Evolutionary conservation across 2,113 vertebrate genomes (phyloP), one percentile per base, ranked within the genome.

Genomic region (Sitta europaea): DNA sequence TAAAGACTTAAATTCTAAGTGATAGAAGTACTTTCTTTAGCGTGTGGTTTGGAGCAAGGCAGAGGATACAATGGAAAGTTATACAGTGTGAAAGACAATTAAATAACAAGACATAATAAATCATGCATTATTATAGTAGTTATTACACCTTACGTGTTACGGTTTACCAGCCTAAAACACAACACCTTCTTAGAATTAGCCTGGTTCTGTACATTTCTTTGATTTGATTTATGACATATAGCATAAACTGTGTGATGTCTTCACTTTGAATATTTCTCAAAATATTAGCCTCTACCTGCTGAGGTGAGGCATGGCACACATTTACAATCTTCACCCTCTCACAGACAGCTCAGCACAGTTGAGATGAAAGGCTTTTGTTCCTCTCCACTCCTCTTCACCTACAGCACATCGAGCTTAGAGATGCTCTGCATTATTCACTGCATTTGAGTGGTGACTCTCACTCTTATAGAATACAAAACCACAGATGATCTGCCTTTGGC

Each of bases 41-140:
- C 90, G 13, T 96, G 97, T 91, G 97, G 96, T 97, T 97, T 97
- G 94, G 92, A 97, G 59, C 45, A 88, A 86, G 62, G 66, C 61
- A 96, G 78, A 95, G 73, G 57, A 93, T 80, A 90, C 88, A 97
- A 96, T 96, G 89, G 92, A 97, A 97, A 96, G 88, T 88, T 94
- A 78, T 91, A 94, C 86, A 55, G 50, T 62, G 25, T 53, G 76
- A 94, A 96, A 97, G 86, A 93, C 92, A 93, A 93, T 70, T 97
- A 97, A 92, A 84, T 53, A 96, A 59, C 38, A 94, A 91, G 70
- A 72, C 72, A 88, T 61, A 68, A 92, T 87, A 97, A 23, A 29
- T 45, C 72, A 67, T 87, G 47, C 83, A 57, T 95, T 96, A 38
- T 35, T 93, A 77, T 51, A 92, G 73, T 76, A 92, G 93, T 78